Evolutionary conservation across 1,140 invertebrate species (phyloP), one percentile per base, ranked within the genome.

Genomic region (Pseudomyrmex flavicornis): DNA sequence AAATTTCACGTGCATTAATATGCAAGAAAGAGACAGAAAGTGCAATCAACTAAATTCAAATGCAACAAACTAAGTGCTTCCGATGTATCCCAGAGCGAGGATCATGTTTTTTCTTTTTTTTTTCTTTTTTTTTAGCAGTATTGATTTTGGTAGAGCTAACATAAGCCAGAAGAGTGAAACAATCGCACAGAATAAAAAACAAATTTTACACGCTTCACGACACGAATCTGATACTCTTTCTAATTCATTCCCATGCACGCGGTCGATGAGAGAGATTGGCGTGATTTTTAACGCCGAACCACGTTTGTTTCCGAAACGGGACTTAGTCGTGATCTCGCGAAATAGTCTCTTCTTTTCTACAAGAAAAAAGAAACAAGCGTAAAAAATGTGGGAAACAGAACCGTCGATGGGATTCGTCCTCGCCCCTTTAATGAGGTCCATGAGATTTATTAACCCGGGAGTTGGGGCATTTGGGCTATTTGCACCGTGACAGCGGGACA

Each of bases 391-490:
- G 35, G 35, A 35, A 68, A 75, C n/a, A n/a, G 58, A 65, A 88
- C 68, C 75, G 84, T 88, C 74, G 72, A 89, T 89, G 76, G 89
- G 87, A 91, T 92, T 92, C 66, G 76, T 90, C 88, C 91, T 92
- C 92, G 88, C 91, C 92, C 92, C 93, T 94, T 93, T 93, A 93
- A 94, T 93, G 92, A 93, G 91, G 91, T 93, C 90, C 88, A 91
- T 92, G 89, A 93, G 62, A 93, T 93, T 92, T 88, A 92, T 87
- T 92, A 93, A 91, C 90, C 92, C 90, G 89, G 91, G 90, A 93
- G 93, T 92, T 89, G 89, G 92, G 93, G 90, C 88, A 87, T 91
- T 88, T 76, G 91, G 92, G 90, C 90, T 92, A 90, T 35, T 35
- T 35, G 35, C 90, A 83, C 85, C 91, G 85, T 86, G 92, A 85